Evolutionary conservation across 2,113 vertebrate species (phyloP), one percentile per base, ranked within the genome.

Genomic region (Calonectris borealis): DNA sequence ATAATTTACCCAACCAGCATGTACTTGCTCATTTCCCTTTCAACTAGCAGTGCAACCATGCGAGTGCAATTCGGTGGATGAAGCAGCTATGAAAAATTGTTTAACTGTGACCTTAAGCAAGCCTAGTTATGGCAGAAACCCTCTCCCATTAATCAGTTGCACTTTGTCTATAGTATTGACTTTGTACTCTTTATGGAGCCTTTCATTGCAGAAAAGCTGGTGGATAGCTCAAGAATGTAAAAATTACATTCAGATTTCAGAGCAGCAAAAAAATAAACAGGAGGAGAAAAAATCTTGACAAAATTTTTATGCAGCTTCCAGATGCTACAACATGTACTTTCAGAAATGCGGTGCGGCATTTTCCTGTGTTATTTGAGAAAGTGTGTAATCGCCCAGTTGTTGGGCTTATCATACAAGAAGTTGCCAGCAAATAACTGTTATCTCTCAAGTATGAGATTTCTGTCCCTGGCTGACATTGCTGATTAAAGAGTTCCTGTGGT

Each of bases 341-440:
- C 3, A 1, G 57, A 85, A 82, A 87, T 25, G 36, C 42, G n/a
- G 46, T 72, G 57, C 1, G 14, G 54, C 58, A 36, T 94, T 88
- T 94, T 75, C 54, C 71, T 90, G 55, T 62, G 70, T 80, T 95
- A 91, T 93, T 95, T 97, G 78, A 94, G 84, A 91, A 91, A 91
- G 24, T 62, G 64, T 90, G 82, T 93, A 93, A 96, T 95, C 89
- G 89, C 26, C 64, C 85, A 40, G 76, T 96, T 93, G 85, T 88
- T 95, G 16, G 66, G 86, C 70, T 97, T 96, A 93, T 93, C 86
- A 77, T 62, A 93, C 68, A 91, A 93, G 84, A 95, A 95, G 58
- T 91, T 89, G 75, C 93, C 55, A 70, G 89, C 49, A 96, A 95
- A 96, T 96, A 96, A 91, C 91, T 93, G 82, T 94, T 97, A 92